Base-by-base conservation (phyloP, 2,113 vertebrate species). In the Zingel zingel region DNA sequence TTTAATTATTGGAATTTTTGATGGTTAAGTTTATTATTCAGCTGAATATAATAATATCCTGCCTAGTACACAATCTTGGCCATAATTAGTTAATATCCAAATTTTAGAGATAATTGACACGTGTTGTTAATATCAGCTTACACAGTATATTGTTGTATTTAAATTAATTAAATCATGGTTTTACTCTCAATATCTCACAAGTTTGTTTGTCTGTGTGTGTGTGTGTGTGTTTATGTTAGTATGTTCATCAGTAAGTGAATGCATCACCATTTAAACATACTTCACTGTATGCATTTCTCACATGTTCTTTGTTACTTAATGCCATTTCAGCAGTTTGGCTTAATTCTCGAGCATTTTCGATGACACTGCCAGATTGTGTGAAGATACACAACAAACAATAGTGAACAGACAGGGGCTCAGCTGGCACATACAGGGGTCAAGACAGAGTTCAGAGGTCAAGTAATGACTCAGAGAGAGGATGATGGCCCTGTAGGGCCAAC, bases 401-500 rank as follows among this genome's bases (percentile, higher is more conserved):
- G 15, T 19, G 48, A 63, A 66, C 19, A 72, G 19, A 59, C 23
- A 53, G 69, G 62, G 82, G 27, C 83, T 91, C 91, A 94, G 89
- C 87, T 92, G 88, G 85, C 74, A 71, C 75, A 77, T 51, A 14
- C n/a, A 69, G 21, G 51, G 70, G 72, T 86, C 70, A 53, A 53
- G n/a, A 16, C 66, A 80, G 25, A 87, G 89, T 30, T 92, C 86
- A 92, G 51, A 87, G 86, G 79, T 87, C 82, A 81, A 82, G 78
- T 78, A 82, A 88, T 90, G 85, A 92, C 83, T 89, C 70, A 81
- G 53, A 76, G 82, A 75, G 74, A 73, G 64, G 85, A 91, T 14
- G 57, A 36, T 76, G 79, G 77, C 81, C 74, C 57, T 77, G 45
- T 15, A 30, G 43, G 65, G 25, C 23, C 67, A 45, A 71, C 70